Evolutionary conservation across 2,113 vertebrate genomes (phyloP), one percentile per base, ranked within the genome.

Genomic region (Notiomystis cincta): DNA sequence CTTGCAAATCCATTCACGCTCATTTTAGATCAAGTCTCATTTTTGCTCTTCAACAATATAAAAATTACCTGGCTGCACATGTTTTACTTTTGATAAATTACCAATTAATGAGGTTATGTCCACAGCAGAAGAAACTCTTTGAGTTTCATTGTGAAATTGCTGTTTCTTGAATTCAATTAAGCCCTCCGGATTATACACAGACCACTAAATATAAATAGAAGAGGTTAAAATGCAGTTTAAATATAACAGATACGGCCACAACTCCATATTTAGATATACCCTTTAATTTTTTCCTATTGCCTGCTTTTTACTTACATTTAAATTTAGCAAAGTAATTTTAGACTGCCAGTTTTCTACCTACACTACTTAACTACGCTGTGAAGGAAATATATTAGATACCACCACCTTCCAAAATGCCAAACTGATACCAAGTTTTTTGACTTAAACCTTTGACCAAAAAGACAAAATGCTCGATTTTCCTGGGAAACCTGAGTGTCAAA

Each of bases 271-370:
- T 96, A 97, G 95, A 95, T 51, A 35, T 53, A 97, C 95, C 96
- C 97, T 98, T 98, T 96, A 95, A 98, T 98, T 98, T 97, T 96
- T 96, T 90, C 69, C 95, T 95, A 95, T 93, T 94, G 93, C 96
- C 93, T 97, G 62, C 95, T 95, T 97, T 96, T 97, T 95, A 94
- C 96, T 98, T 95, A 92, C 82, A 93, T 95, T 97, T 98, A 98
- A 98, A 98, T 98, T 97, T 98, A 98, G 96, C 90, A 31, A 93
- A 97, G 96, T 97, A 98, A 98, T 97, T 97, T 98, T 97, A 98
- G 97, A 60, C 88, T 86, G 40, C 38, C 75, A 10, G 56, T 78
- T 95, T 93, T 94, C 84, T 53, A 96, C 94, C 96, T 97, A 97
- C 93, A 25, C 91, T 73, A 70, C 45, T 80, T 51, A 85, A 89